Percentiles rank a stretch among this genome's conserved stretches.
These are phyloP conservation scores for Drosophila sturtevanti DNA, from an alignment of 1,140 invertebrate species.

Conservation along the genomic window DNA sequence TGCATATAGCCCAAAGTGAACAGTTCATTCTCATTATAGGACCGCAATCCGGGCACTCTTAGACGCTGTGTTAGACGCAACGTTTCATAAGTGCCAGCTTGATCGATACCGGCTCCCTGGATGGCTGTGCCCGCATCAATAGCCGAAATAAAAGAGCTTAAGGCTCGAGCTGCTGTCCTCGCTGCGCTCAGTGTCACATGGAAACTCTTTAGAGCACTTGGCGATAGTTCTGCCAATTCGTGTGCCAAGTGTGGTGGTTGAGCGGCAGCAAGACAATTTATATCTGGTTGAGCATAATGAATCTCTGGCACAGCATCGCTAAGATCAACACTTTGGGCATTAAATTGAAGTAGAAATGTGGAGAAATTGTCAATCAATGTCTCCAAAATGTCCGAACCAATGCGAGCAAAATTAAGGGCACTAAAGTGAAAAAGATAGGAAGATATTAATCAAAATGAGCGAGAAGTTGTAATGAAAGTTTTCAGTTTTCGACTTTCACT, in stretches of 20 bases:
- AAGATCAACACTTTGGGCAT: constrained; percentile 58
- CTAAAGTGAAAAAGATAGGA: constrained; percentile 32
- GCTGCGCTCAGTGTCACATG: constrained; percentile 75
- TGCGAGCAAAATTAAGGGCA: constrained; percentile 78
- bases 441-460: neutral
- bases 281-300: constrained; percentile 64
- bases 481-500: no score
- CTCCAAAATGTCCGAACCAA: constrained; percentile 76
- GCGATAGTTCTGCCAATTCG: constrained; percentile 59
- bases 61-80: constrained; percentile 60
- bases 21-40: constrained; percentile 78
- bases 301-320: constrained; percentile 55
- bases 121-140: constrained; percentile 72
- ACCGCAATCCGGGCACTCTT: constrained; percentile 68
- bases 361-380: constrained; percentile 68
- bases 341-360: constrained; percentile 75
- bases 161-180: constrained; percentile 61
- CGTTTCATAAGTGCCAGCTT: constrained; percentile 70
- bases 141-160: constrained; percentile 66
- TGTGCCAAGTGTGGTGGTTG: constrained; percentile 55
- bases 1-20: constrained; percentile 80
- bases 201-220: constrained; percentile 65
- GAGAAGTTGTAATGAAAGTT: neutral
- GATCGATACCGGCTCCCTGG: constrained; percentile 65
- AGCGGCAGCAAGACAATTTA: constrained; percentile 55